Percentiles rank a stretch among this genome's conserved stretches.
These are phyloP conservation scores for Palythoa grandis DNA, from an alignment of 92 coral and sea anemone genomes.

Conservation along the genomic window DNA sequence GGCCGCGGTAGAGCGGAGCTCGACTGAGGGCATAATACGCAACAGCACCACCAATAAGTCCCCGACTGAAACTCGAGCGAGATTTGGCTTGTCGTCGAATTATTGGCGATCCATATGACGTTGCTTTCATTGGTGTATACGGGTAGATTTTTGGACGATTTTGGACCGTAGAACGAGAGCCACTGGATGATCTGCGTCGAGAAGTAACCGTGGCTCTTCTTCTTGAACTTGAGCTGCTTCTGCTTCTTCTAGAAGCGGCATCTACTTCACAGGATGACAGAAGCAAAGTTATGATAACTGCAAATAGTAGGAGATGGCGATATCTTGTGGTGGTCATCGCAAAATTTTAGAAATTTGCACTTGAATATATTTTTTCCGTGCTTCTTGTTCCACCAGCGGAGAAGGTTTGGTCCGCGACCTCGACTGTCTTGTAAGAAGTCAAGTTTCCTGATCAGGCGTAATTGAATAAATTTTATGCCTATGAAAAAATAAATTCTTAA, in stretches of 20 bases:
- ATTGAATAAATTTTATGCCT: no score
- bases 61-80: constrained; percentile 34
- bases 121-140: constrained; percentile 17
- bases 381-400: no score
- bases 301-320: background rate
- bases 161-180: background rate
- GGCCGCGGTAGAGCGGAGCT: constrained; percentile 14
- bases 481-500: no score
- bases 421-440: no score
- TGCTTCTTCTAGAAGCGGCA: background rate
- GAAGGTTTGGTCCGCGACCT: no score
- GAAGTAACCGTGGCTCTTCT: background rate
- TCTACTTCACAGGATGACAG: background rate
- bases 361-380: no score
- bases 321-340: background rate
- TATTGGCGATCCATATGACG: constrained; percentile 20
- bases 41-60: background rate
- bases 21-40: background rate
- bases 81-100: constrained; percentile 8
- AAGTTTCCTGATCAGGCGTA: no score
- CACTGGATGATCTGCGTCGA: background rate
- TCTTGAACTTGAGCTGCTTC: background rate
- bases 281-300: background rate
- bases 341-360: background rate
- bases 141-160: constrained; percentile 23